Conservation (phyloP, 2,113 vertebrate species). For the Patagioenas fasciata region DNA sequence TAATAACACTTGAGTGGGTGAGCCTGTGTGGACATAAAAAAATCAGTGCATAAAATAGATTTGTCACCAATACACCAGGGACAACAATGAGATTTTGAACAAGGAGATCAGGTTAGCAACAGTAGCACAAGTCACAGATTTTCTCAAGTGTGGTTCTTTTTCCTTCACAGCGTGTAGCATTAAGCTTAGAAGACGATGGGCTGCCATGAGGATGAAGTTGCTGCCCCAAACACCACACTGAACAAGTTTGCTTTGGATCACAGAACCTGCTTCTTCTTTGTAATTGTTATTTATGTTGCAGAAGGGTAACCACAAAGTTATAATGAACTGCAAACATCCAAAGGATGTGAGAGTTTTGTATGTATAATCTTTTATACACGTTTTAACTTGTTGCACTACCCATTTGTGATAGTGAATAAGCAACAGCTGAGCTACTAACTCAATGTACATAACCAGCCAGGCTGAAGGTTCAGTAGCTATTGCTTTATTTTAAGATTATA, state of each 20-base stretch:
- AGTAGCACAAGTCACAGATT: not conserved
- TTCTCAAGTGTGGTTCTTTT: not conserved
- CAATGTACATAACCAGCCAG: constrained; percentile 73
- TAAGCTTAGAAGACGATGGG: constrained; percentile 96
- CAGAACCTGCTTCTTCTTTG: constrained; percentile 22
- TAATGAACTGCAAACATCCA: constrained; percentile 85
- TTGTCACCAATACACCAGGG: not conserved
- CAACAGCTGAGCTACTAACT: constrained; percentile 78
- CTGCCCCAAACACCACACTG: constrained; percentile 42
- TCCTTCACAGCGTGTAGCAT: constrained; percentile 89
- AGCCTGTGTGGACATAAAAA: not conserved
- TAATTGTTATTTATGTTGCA: constrained; percentile 79
- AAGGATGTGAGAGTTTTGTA: constrained; percentile 87
- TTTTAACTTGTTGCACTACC: constrained; percentile 85
- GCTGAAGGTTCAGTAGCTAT: constrained; percentile 69
- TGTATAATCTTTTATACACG: constrained; percentile 89
- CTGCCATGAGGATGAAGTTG: constrained; percentile 85
- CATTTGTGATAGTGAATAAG: constrained; percentile 74
- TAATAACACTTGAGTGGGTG: not conserved
- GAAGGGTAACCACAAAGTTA: constrained; percentile 86
- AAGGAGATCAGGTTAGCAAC: not conserved
- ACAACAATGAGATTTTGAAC: not conserved
- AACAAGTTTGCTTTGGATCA: constrained; percentile 45
- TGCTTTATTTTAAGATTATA: constrained; percentile 77
- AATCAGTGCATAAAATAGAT: not conserved